Evolutionary conservation across 2,797 vertebrate genomes (phyloP), one percentile per base, ranked within the genome.

Genomic region (Hypotaenidia philippensis): DNA sequence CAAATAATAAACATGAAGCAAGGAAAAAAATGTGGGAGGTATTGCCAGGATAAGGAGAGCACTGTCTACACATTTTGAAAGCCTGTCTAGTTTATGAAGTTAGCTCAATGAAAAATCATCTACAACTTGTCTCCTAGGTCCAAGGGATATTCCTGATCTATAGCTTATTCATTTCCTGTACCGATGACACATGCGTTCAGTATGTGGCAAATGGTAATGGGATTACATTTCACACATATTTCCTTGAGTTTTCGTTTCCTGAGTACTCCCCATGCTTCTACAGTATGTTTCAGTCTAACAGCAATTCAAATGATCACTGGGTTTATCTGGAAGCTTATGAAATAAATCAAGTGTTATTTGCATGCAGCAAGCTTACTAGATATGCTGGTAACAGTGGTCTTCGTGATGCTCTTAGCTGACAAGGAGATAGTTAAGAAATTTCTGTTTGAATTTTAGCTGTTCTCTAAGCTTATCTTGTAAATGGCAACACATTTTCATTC

Each of bases 161-260:
- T n/a, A 93, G 26, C 15, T 61, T 66, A 80, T 78, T 97, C 56
- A 77, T 95, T 93, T 95, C 94, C 80, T 86, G 78, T 74, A 36
- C 94, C 15, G 64, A 90, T 90, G 88, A 92, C 76, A 87, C 84
- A 94, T 29, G 26, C 7, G 0, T 83, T 94, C 87, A 94, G 71
- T 81, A 92, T 77, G 26, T 49, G 95, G 70, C 22, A 70, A 97
- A 94, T 16, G 47, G 55, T 77, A 95, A 52, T 38, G 75, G 69
- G 56, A 93, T 92, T 90, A 72, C 64, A 93, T 97, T 96, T 96
- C 81, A 94, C 87, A 95, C 79, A 53, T 92, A 92, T 80, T 97
- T 96, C 79, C 78, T 32, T 32, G 68, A 94, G 38, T 74, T 90
- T 89, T 88, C 64, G 59, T 79, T 91, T 86, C 87, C 65, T 60